These are phyloP conservation scores for Noctua comes DNA, from an alignment of 2,888 invertebrate species.

Conservation along the genomic window DNA sequence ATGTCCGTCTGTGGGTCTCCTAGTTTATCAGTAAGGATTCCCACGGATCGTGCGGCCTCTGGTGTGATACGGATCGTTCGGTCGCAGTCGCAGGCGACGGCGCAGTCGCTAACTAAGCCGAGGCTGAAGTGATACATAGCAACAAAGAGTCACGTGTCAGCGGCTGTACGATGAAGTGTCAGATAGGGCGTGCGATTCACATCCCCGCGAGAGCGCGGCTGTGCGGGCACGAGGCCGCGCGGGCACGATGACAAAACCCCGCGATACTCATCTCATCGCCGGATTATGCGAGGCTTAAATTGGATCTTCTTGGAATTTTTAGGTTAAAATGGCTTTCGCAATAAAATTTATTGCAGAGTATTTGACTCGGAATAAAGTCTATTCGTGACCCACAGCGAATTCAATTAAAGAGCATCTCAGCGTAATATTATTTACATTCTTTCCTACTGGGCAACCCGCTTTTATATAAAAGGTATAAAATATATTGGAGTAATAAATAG, in stretches of 20 bases:
- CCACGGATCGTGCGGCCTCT: slow-evolving; percentile 79
- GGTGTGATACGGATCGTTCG: slow-evolving; percentile 76
- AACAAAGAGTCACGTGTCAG: slow-evolving; percentile 63
- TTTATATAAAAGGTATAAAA: slow-evolving; percentile 69
- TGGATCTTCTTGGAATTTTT: slow-evolving; percentile 87
- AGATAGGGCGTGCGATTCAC: slow-evolving; percentile 57
- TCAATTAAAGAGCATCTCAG: slow-evolving; percentile 82
- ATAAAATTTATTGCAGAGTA: slow-evolving; percentile 86
- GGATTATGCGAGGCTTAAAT: slow-evolving; percentile 86
- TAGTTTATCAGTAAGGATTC: slow-evolving; percentile 81
- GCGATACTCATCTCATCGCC: slow-evolving; percentile 83
- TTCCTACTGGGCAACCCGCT: slow-evolving; percentile 68
- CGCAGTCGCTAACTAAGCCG: slow-evolving; percentile 64
- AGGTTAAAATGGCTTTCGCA: slow-evolving; percentile 83
- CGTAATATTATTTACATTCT: slow-evolving; percentile 81
- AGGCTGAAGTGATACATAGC: slow-evolving; percentile 62
- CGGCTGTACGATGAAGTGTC: slow-evolving; percentile 55
- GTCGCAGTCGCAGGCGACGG: slow-evolving; percentile 56
- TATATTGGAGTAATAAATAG: slow-evolving; percentile 68
- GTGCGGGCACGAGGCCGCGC: slow-evolving; percentile 29
- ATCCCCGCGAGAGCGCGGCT: slow-evolving; percentile 49
- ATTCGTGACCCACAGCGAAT: slow-evolving; percentile 82
- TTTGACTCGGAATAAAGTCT: slow-evolving; percentile 83
- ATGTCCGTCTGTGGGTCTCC: slow-evolving; percentile 75
- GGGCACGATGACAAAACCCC: slow-evolving; percentile 65